Evolutionary conservation across 2,797 vertebrate species (phyloP).

Genomic region (Melanotaenia pygmaea): DNA sequence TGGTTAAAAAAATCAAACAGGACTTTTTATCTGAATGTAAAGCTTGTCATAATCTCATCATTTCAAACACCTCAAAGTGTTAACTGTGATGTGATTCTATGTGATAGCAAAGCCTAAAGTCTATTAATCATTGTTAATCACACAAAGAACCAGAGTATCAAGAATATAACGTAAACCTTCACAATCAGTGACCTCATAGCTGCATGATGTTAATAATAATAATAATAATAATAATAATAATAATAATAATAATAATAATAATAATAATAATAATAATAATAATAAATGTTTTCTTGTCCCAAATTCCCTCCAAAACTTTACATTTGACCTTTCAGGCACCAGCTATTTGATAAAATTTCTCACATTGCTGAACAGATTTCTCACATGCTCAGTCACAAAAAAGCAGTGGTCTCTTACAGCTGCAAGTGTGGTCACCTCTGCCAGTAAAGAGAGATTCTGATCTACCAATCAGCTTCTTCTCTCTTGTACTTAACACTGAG

Average conservation of each 20-base stretch:
- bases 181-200: neutral
- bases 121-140: neutral
- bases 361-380: neutral
- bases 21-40: neutral
- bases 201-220: neutral
- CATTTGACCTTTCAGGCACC: neutral
- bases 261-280: too few species aligned
- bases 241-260: neutral
- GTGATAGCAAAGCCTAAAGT: neutral
- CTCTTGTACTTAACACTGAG: neutral
- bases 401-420: neutral
- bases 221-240: neutral
- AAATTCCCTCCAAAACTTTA: neutral
- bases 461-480: neutral
- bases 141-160: neutral
- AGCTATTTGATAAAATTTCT: neutral
- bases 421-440: neutral
- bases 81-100: neutral
- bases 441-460: neutral
- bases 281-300: neutral
- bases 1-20: neutral
- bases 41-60: neutral
- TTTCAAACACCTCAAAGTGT: neutral
- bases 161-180: neutral
- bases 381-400: neutral